A percentile compares a stretch with the other conserved stretches of the same genome.
Conservation (phyloP, 2,888 invertebrate species). For the Caenorhabditis parvicauda region DNA sequence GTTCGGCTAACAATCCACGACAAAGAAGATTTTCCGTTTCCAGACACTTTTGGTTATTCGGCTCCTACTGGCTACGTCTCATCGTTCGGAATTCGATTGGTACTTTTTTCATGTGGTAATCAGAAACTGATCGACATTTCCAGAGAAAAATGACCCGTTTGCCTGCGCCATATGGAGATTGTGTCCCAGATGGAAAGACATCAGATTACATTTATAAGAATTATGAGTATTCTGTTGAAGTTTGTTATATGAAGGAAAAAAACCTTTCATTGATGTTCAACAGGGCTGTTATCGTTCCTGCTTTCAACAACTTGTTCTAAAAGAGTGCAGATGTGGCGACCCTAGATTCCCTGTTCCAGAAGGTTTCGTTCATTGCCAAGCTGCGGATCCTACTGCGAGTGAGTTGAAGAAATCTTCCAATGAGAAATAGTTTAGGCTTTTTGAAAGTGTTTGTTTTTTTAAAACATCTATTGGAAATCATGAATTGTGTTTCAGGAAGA, state of each 20-base stretch:
- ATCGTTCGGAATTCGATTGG: constrained; percentile 54
- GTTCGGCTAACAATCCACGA: constrained; percentile 58
- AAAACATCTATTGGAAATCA: too few relatives aligned
- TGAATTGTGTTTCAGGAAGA: constrained; percentile 37
- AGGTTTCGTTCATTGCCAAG: constrained; percentile 46
- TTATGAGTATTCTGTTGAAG: constrained; percentile 58
- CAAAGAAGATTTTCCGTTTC: constrained; percentile 60
- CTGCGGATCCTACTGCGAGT: constrained; percentile 50
- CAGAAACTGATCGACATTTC: constrained; percentile 6
- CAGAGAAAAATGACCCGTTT: constrained; percentile 50
- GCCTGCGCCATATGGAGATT: constrained; percentile 58
- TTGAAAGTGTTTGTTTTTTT: too few relatives aligned
- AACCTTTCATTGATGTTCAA: not conserved
- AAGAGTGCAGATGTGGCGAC: constrained; percentile 59
- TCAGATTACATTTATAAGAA: constrained; percentile 54
- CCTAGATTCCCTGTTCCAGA: constrained; percentile 57
- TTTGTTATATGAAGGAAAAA: not conserved
- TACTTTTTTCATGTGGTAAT: constrained; percentile 3
- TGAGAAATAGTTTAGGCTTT: too few relatives aligned
- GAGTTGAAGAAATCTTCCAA: constrained; percentile 1
- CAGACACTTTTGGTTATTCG: constrained; percentile 55
- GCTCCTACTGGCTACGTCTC: constrained; percentile 58
- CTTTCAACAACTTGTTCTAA: constrained; percentile 55
- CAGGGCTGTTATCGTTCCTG: constrained; percentile 59
- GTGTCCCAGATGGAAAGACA: constrained; percentile 52